These are phyloP conservation scores for Hyposoter dolosus DNA, from an alignment of 2,888 invertebrate species.

Conservation along the genomic window DNA sequence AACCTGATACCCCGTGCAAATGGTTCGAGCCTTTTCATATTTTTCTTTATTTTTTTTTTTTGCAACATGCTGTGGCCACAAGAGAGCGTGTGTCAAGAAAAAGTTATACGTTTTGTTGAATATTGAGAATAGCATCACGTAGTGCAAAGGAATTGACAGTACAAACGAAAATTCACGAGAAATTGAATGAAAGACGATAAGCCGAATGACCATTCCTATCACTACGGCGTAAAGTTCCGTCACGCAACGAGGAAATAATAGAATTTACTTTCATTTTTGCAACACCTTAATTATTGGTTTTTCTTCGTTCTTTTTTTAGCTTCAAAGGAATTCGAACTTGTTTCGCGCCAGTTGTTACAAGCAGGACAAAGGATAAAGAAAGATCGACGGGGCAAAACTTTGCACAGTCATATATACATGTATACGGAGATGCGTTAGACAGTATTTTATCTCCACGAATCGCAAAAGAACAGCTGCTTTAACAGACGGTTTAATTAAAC, in stretches of 20 bases:
- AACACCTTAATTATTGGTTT: neutral
- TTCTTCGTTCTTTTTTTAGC: neutral
- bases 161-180: neutral
- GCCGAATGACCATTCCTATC: neutral
- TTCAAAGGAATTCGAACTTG: conserved; percentile 35
- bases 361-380: neutral
- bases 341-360: conserved; percentile 30
- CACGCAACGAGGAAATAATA: no score
- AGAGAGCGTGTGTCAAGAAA: neutral
- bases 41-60: neutral
- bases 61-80: neutral
- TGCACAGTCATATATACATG: conserved; percentile 41
- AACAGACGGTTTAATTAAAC: conserved; percentile 70
- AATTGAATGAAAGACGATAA: neutral
- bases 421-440: neutral
- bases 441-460: conserved; percentile 54
- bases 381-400: conserved; percentile 18
- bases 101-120: neutral
- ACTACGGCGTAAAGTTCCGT: neutral
- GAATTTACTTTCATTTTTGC: conserved; percentile 9
- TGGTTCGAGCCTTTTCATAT: neutral
- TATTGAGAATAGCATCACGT: neutral
- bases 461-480: conserved; percentile 66
- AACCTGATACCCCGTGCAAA: neutral
- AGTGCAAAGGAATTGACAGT: neutral